These are phyloP conservation scores for Diachrysia chrysitis DNA, from an alignment of 2,888 invertebrate species.

Conservation along the genomic window DNA sequence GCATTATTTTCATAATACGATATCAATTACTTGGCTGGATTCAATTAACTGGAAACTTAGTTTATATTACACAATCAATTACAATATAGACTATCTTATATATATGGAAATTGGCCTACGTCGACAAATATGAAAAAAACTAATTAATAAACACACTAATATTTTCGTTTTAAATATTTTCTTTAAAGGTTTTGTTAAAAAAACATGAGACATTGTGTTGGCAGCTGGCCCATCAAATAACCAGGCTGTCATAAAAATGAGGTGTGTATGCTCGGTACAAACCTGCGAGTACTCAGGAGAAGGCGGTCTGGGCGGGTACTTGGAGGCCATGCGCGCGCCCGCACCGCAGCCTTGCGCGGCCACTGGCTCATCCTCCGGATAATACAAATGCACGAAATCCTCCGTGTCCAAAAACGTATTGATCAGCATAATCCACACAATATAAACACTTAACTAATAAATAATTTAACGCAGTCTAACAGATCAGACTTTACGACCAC, in stretches of 20 bases:
- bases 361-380: constrained; percentile 85
- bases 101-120: neutral
- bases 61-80: neutral
- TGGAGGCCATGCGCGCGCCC: constrained; percentile 85
- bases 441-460: constrained; percentile 80
- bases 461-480: constrained; percentile 81
- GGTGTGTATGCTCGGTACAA: constrained; percentile 49
- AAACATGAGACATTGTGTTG: neutral
- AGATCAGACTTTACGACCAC: constrained; percentile 79
- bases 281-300: constrained; percentile 85
- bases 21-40: constrained; percentile 29
- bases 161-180: neutral
- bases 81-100: neutral
- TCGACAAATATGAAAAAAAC: neutral
- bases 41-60: constrained; percentile 6
- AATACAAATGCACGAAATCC: constrained; percentile 88
- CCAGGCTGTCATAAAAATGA: constrained; percentile 26
- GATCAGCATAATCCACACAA: constrained; percentile 86
- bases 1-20: constrained; percentile 22
- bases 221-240: constrained; percentile 6
- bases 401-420: constrained; percentile 88
- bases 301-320: constrained; percentile 82
- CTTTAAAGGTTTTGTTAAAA: neutral
- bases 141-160: neutral
- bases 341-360: constrained; percentile 83